Percentiles rank a stretch among this genome's conserved stretches.
Conservation (phyloP, 1,140 invertebrate species). For the Ridgeia piscesae region DNA sequence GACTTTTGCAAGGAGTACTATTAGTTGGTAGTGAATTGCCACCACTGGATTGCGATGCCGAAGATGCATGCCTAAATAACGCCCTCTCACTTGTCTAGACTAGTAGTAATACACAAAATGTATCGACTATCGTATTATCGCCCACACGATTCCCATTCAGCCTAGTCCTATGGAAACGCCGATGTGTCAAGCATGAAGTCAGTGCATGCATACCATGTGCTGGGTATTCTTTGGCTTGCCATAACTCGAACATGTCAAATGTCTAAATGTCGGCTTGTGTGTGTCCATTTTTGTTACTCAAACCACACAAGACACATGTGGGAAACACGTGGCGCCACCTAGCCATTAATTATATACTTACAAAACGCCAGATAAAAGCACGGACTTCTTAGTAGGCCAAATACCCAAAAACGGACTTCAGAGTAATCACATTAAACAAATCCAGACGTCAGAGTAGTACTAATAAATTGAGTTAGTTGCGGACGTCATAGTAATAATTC, state of each 20-base stretch:
- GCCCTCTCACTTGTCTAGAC: no score
- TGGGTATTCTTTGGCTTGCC: conserved; percentile 34
- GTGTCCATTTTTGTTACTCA: conserved; percentile 10
- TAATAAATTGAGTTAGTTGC: background rate
- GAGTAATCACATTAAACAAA: background rate
- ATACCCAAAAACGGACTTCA: background rate
- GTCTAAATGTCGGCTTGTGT: conserved; percentile 33
- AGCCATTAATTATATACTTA: background rate
- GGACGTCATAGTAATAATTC: background rate
- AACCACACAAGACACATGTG: background rate
- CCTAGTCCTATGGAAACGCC: background rate
- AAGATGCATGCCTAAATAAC: no score
- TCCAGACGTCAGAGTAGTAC: background rate
- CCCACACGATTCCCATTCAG: background rate
- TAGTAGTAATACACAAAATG: background rate
- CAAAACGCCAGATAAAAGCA: background rate
- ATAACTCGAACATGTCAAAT: conserved; percentile 33
- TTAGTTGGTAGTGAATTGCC: no score
- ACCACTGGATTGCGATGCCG: no score
- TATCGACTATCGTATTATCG: background rate
- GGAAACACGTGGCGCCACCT: background rate
- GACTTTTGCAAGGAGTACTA: no score
- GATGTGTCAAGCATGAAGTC: background rate
- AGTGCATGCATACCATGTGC: conserved; percentile 30
- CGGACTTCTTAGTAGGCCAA: background rate